Percentiles rank a stretch among this genome's conserved stretches.
These are phyloP conservation scores for Pissodes strobi DNA, from an alignment of 1,140 invertebrate genomes.

Conservation along the genomic window DNA sequence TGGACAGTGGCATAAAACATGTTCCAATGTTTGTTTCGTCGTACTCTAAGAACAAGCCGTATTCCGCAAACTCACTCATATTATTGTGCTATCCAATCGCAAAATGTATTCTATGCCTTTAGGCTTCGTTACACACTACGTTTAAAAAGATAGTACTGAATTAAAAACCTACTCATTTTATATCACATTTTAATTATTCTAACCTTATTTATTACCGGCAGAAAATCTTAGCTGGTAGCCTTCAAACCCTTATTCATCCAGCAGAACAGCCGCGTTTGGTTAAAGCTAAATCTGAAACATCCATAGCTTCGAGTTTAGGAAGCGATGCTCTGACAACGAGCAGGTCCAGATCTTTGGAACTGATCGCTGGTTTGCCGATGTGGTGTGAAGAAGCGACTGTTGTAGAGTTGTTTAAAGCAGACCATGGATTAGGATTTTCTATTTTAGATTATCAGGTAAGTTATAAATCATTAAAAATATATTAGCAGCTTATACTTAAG, in stretches of 20 bases:
- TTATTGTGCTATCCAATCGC: too few species aligned
- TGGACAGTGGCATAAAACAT: too few species aligned
- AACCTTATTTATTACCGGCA: conserved; percentile 44
- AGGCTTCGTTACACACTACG: too few species aligned
- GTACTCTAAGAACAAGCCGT: too few species aligned
- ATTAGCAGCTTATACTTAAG: too few species aligned
- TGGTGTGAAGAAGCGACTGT: conserved; percentile 83
- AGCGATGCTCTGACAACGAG: conserved; percentile 62
- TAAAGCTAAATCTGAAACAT: conserved; percentile 85
- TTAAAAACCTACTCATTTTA: neutral
- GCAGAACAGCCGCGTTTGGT: conserved; percentile 69
- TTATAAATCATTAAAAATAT: too few species aligned
- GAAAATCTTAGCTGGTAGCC: conserved; percentile 70
- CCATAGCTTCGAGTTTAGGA: conserved; percentile 66
- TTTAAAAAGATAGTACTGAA: too few species aligned
- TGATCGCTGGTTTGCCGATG: conserved; percentile 83
- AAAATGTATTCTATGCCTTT: too few species aligned
- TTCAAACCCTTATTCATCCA: conserved; percentile 68
- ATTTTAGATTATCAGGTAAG: conserved; percentile 88
- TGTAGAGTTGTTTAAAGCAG: conserved; percentile 81
- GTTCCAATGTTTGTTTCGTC: too few species aligned
- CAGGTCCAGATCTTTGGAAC: conserved; percentile 80
- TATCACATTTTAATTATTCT: neutral
- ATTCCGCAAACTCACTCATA: too few species aligned
- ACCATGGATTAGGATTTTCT: conserved; percentile 86